A percentile compares a stretch with the other conserved stretches of the same genome.
Evolutionary conservation across 2,797 vertebrate species (phyloP).

Genomic region (Selene dorsalis): DNA sequence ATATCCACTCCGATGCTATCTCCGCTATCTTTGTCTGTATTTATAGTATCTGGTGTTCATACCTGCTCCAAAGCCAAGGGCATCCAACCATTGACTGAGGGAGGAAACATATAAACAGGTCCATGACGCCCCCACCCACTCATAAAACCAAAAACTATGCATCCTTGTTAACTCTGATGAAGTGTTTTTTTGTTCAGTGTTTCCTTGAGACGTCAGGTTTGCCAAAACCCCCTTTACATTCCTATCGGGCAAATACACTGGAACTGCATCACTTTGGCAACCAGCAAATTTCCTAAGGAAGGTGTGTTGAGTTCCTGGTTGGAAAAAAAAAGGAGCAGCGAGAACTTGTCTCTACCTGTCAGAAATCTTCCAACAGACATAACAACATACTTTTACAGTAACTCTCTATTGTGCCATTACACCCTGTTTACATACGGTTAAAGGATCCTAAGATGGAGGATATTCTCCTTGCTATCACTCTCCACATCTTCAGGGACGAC

Average conservation of each 20-base stretch:
- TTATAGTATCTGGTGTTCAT: slow-evolving; percentile 1
- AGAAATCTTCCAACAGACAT: slow-evolving; percentile 46
- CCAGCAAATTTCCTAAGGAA: slow-evolving; percentile 27
- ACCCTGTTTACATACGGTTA: slow-evolving; percentile 18
- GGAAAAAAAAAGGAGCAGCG: slow-evolving; percentile 13
- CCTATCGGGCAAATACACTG: not conserved
- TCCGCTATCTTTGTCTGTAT: slow-evolving; percentile 5
- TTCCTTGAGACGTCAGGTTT: not conserved
- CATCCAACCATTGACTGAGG: slow-evolving; percentile 22
- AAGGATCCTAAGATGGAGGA: slow-evolving; percentile 27
- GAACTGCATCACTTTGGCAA: not conserved
- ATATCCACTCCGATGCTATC: not conserved
- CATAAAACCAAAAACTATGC: slow-evolving; percentile 54
- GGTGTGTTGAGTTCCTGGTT: not conserved
- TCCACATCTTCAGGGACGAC: slow-evolving; percentile 20
- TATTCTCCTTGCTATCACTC: not conserved
- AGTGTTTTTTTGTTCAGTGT: slow-evolving; percentile 34
- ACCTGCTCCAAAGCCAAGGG: slow-evolving; percentile 14
- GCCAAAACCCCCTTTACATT: not conserved
- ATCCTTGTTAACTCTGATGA: slow-evolving; percentile 55
- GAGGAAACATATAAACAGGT: slow-evolving; percentile 52
- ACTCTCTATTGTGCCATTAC: slow-evolving; percentile 28
- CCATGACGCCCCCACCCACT: not conserved
- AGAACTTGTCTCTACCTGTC: slow-evolving; percentile 56
- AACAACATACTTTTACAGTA: slow-evolving; percentile 41